phyloP scores from a whole-genome alignment of 2,888 invertebrate species.

The Altica lythri region DNA sequence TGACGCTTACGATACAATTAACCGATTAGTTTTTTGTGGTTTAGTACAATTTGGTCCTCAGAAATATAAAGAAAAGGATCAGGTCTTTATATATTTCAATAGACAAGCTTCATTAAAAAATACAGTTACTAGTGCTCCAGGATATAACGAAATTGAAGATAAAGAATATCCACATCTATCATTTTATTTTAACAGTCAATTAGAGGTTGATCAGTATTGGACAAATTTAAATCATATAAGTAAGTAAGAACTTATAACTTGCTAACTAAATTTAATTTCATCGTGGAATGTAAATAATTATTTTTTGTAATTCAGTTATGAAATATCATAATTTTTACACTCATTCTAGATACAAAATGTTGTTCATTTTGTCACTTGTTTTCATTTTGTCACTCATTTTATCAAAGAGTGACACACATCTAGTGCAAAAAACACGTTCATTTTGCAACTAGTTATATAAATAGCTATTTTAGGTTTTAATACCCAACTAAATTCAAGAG shows the following conservation, averaged over 20 bases:
- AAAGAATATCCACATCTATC: conserved; percentile 62
- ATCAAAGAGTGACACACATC: no score
- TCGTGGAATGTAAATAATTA: no score
- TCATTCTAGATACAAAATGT: no score
- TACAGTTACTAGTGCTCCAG: conserved; percentile 66
- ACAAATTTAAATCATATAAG: conserved; percentile 70
- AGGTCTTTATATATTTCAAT: conserved; percentile 74
- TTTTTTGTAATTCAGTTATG: no score
- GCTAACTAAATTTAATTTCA: no score
- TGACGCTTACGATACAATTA: conserved; percentile 62
- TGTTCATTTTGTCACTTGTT: no score
- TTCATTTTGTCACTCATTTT: no score
- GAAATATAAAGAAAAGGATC: conserved; percentile 68
- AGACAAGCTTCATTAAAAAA: conserved; percentile 65
- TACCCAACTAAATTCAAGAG: conserved; percentile 64
- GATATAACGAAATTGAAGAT: conserved; percentile 65
- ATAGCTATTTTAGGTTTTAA: conserved; percentile 61
- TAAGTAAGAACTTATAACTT: no score
- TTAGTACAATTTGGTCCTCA: conserved; percentile 71
- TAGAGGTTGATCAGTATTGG: conserved; percentile 70
- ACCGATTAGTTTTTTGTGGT: conserved; percentile 68
- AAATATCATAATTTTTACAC: no score
- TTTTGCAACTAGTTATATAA: no score
- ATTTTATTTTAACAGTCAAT: conserved; percentile 62
- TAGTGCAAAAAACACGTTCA: no score